Conservation (phyloP, 2,113 vertebrate species). For the Podilymbus podiceps region DNA sequence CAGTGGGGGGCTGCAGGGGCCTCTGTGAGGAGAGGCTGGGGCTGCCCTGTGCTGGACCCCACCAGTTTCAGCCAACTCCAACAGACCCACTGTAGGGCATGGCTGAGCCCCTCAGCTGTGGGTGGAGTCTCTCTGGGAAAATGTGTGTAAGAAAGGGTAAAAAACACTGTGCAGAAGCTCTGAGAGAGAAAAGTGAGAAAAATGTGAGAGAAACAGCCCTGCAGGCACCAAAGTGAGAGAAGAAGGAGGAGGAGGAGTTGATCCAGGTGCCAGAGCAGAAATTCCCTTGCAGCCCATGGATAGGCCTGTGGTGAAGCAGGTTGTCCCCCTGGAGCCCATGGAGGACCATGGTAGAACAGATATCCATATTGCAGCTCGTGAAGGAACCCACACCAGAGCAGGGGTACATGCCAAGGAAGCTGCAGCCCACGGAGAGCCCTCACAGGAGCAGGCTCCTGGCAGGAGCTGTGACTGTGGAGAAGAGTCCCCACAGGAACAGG, state of each 20-base stretch:
- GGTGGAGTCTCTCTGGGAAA: not conserved
- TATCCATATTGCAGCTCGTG: not conserved
- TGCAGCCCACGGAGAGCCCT: not conserved
- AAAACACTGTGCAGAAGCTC: not conserved
- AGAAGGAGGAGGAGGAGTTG: not conserved
- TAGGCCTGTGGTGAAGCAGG: not conserved
- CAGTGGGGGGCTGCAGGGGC: accelerated
- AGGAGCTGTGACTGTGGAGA: not conserved
- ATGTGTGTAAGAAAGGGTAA: not conserved
- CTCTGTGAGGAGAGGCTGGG: not conserved
- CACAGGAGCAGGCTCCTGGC: not conserved
- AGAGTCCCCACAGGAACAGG: not conserved
- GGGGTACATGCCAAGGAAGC: not conserved
- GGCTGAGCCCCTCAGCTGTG: not conserved
- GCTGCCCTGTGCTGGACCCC: accelerated
- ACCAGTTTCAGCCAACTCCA: accelerated
- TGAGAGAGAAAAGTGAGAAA: not conserved
- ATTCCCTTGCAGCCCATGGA: not conserved
- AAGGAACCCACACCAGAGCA: not conserved
- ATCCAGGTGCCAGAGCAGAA: accelerated
- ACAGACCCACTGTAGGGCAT: accelerated
- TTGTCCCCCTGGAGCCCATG: not conserved
- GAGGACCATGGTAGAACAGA: not conserved
- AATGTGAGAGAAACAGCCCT: not conserved
- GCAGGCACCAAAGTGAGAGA: not conserved